These are phyloP conservation scores for Prinia subflava DNA, from an alignment of 2,113 vertebrate species.

Conservation along the genomic window DNA sequence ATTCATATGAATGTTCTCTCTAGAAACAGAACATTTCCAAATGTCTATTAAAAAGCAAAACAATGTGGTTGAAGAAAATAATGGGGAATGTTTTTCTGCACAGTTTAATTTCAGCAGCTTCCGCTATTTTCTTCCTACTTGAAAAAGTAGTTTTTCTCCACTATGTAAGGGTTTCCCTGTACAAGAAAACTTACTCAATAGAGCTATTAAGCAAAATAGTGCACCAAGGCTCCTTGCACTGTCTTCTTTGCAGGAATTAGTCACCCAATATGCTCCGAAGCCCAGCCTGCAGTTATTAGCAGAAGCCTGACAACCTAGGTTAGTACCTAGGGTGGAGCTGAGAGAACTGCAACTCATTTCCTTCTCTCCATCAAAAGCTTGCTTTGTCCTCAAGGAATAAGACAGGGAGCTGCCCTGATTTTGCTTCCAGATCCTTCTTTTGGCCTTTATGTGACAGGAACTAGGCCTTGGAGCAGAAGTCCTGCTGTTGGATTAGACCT, in stretches of 20 bases:
- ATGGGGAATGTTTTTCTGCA: constrained; percentile 15
- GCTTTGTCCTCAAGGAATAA: not conserved
- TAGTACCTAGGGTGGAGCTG: not conserved
- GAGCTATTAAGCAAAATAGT: not conserved
- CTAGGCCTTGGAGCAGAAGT: not conserved
- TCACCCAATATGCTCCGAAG: not conserved
- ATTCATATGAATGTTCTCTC: not conserved
- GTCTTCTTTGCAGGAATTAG: not conserved
- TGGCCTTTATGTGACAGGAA: not conserved
- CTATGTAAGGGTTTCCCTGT: not conserved
- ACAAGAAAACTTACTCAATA: not conserved
- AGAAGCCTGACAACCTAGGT: not conserved
- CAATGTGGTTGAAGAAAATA: constrained; percentile 34
- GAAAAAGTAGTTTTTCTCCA: not conserved
- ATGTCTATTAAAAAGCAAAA: constrained; percentile 44
- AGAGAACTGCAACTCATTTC: not conserved
- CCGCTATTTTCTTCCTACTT: not conserved
- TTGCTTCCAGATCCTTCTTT: not conserved
- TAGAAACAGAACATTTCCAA: constrained; percentile 40
- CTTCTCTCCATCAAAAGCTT: not conserved
- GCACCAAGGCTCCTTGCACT: not conserved
- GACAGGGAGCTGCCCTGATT: not conserved
- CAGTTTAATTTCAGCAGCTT: constrained; percentile 21
- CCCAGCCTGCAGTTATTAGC: not conserved
- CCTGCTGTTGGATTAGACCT: not conserved